Evolutionary conservation across 1,140 invertebrate species (phyloP), one percentile per base, ranked within the genome.

Genomic region (Drosophila pruinosa): DNA sequence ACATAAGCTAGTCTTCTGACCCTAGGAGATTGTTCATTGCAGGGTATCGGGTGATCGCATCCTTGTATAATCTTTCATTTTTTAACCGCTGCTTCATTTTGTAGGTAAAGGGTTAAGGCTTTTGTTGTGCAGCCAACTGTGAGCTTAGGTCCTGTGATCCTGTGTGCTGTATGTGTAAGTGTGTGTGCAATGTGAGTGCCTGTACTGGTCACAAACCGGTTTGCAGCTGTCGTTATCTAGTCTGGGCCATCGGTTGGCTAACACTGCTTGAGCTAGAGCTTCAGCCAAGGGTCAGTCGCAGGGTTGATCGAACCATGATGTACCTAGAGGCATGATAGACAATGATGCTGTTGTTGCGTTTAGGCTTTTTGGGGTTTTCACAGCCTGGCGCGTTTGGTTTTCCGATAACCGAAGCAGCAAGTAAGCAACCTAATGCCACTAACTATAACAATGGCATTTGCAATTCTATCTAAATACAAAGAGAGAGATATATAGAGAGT

Each of bases 141-240:
- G 62, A 70, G 68, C 68, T 2, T 12, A 71, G 80, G 72, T 82
- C 79, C 78, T 69, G 24, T 71, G 52, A 36, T 68, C 34, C 38
- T 36, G 47, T 6, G 19, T 26, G 8, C 12, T 36, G 8, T 21
- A 7, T 15, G 45, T 7, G 12, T 31, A 6, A 28, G 38, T 7
- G 28, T 31, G 8, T 54, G 19, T 26, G n/a, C 10, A 17, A 1
- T 52, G 48, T 19, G 15, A 48, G 69, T 67, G 38, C 48, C 31
- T 22, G 24, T 6, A 36, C 43, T 73, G 64, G 57, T 36, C 56
- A 58, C 41, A 47, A 65, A 56, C 61, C 19, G 54, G 58, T 50
- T 52, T 52, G 82, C 81, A 86, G 81, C 81, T 86, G 81, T 75
- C 74, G 65, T 72, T 86, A 86, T 86, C 81, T 86, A 80, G 73